Evolutionary conservation across 2,113 vertebrate genomes (phyloP).

Genomic region (Haplotaxodon microlepis): DNA sequence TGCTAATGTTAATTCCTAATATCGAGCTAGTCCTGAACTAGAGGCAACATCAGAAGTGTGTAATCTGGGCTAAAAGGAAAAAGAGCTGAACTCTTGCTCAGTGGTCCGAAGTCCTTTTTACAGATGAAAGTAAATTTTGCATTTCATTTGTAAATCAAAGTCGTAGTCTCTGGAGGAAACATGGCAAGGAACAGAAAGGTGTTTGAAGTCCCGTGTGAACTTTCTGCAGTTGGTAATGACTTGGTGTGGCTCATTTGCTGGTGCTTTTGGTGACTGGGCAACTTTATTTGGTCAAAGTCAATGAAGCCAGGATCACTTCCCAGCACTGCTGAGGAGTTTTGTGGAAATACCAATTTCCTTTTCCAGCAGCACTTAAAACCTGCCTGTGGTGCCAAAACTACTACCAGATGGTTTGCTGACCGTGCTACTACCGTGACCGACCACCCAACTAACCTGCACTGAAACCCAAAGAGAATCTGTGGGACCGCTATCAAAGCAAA

Average conservation of each 20-base stretch:
- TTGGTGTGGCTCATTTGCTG: accelerated
- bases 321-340: neutral
- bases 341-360: accelerated
- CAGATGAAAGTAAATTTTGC: neutral
- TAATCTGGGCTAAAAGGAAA: neutral
- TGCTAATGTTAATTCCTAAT: neutral
- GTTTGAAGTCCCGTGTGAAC: neutral
- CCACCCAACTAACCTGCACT: accelerated
- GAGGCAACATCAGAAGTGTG: neutral
- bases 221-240: neutral
- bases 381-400: accelerated
- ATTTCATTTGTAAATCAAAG: neutral
- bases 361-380: neutral
- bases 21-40: neutral
- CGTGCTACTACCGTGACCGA: accelerated
- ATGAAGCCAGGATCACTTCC: neutral
- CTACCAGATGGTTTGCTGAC: neutral
- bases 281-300: neutral
- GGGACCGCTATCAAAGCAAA: accelerated
- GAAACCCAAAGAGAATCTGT: neutral
- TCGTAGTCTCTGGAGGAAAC: neutral
- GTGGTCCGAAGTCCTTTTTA: neutral
- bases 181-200: neutral
- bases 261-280: neutral
- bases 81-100: neutral